Percentiles rank a stretch among this genome's conserved stretches.
Evolutionary conservation across 2,888 invertebrate genomes (phyloP).

Genomic region (Cyaniris semiargus): DNA sequence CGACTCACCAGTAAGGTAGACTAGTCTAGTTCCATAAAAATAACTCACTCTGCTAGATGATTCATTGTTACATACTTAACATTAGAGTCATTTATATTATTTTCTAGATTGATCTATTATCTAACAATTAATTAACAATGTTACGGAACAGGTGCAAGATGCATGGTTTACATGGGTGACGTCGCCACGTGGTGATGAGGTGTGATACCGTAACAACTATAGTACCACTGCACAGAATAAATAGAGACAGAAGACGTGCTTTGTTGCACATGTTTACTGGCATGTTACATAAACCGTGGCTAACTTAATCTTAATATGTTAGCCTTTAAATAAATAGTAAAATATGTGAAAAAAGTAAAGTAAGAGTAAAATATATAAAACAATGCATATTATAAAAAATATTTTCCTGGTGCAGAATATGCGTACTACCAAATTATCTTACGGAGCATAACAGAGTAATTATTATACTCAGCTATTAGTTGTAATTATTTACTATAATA

Average conservation of each 20-base stretch:
- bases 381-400: too few species aligned
- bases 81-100: neutral
- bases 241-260: neutral
- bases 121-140: neutral
- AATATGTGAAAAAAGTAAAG: too few species aligned
- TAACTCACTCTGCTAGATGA: neutral
- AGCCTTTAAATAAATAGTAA: too few species aligned
- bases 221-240: neutral
- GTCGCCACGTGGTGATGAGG: constrained; percentile 2
- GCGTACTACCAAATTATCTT: too few species aligned
- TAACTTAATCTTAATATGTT: too few species aligned
- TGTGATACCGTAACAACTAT: neutral
- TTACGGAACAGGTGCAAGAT: neutral
- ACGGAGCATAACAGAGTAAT: too few species aligned
- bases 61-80: neutral
- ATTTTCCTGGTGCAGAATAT: too few species aligned
- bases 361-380: too few species aligned
- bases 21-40: neutral
- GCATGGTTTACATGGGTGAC: neutral
- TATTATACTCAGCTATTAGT: too few species aligned
- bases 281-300: too few species aligned
- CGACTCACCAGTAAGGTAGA: neutral
- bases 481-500: too few species aligned
- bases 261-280: neutral
- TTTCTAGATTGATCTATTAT: neutral